Evolutionary conservation across 2,888 invertebrate species (phyloP).

Genomic region (Netelia fuscicornis): DNA sequence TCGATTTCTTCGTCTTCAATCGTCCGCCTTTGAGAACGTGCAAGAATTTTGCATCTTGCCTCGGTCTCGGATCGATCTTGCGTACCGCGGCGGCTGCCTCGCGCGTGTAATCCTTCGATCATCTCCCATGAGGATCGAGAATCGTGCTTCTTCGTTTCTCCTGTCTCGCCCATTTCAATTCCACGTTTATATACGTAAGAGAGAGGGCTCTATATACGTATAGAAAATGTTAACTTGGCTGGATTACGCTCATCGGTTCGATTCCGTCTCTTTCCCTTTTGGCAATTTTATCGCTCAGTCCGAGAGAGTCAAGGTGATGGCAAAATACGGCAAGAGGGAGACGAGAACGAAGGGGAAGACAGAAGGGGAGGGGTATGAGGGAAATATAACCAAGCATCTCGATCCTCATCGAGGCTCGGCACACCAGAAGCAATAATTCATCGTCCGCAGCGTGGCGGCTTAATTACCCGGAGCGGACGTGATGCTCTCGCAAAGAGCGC

Average conservation of each 20-base stretch:
- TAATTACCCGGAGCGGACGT: conserved; percentile 75
- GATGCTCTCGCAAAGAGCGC: conserved; percentile 64
- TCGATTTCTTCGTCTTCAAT: conserved; percentile 51
- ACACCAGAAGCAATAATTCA: conserved; percentile 73
- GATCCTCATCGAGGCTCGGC: conserved; percentile 53
- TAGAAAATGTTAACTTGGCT: background rate
- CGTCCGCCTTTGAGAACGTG: conserved; percentile 37
- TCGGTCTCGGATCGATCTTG: conserved; percentile 24
- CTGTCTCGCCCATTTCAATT: conserved; percentile 71
- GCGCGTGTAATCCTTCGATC: conserved; percentile 53
- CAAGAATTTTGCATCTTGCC: conserved; percentile 36
- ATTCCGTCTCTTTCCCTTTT: conserved; percentile 59
- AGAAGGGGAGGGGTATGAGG: conserved; percentile 14
- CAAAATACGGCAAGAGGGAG: background rate
- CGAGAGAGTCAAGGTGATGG: conserved; percentile 44
- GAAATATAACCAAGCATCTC: conserved; percentile 53
- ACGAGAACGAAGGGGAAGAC: background rate
- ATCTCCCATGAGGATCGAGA: conserved; percentile 41
- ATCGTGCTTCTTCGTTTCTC: conserved; percentile 45
- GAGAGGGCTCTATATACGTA: background rate
- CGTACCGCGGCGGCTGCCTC: conserved; percentile 13
- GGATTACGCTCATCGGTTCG: background rate
- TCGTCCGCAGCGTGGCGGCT: conserved; percentile 74
- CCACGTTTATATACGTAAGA: conserved; percentile 14
- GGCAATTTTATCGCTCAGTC: conserved; percentile 73